These are phyloP conservation scores for Melanotaenia nigrans DNA, from an alignment of 2,797 vertebrate species.

Conservation along the genomic window DNA sequence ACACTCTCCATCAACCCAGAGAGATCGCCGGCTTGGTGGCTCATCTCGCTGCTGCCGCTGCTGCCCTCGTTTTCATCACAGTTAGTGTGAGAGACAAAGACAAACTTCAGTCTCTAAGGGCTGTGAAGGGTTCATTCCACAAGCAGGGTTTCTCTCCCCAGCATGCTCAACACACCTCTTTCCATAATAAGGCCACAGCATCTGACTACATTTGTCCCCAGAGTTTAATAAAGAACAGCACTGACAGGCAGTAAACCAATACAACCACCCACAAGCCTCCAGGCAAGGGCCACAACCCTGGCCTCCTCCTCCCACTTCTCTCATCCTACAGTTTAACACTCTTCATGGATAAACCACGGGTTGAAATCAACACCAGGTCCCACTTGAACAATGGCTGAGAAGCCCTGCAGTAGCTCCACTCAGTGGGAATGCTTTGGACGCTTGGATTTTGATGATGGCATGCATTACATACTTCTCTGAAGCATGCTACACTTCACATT, in stretches of 20 bases:
- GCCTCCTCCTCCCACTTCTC: slow-evolving; percentile 55
- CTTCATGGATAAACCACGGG: slow-evolving; percentile 23
- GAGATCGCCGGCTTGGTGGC: slow-evolving; percentile 54
- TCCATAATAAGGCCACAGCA: slow-evolving; percentile 81
- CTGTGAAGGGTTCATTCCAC: slow-evolving; percentile 61
- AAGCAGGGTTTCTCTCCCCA: slow-evolving; percentile 44
- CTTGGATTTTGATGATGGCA: slow-evolving; percentile 46
- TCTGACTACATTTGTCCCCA: slow-evolving; percentile 82
- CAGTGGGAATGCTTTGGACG: slow-evolving; percentile 58
- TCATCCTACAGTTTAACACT: slow-evolving; percentile 41
- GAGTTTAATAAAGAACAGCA: slow-evolving; percentile 85
- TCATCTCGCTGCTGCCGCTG: slow-evolving; percentile 36
- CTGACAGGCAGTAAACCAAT: slow-evolving; percentile 84
- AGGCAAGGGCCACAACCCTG: slow-evolving; percentile 69
- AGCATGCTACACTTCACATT: slow-evolving; percentile 61
- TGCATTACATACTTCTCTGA: slow-evolving; percentile 40
- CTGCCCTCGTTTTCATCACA: slow-evolving; percentile 67
- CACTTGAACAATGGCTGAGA: slow-evolving; percentile 64
- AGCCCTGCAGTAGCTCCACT: slow-evolving; percentile 52
- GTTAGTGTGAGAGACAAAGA: slow-evolving; percentile 63
- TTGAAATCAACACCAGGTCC: slow-evolving; percentile 60
- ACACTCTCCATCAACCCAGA: slow-evolving; percentile 71
- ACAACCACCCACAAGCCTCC: slow-evolving; percentile 77
- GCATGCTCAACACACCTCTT: slow-evolving; percentile 56
- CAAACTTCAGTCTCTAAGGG: slow-evolving; percentile 65